Evolutionary conservation across 2,797 vertebrate genomes (phyloP).

Genomic region (Telmatherina bonti): DNA sequence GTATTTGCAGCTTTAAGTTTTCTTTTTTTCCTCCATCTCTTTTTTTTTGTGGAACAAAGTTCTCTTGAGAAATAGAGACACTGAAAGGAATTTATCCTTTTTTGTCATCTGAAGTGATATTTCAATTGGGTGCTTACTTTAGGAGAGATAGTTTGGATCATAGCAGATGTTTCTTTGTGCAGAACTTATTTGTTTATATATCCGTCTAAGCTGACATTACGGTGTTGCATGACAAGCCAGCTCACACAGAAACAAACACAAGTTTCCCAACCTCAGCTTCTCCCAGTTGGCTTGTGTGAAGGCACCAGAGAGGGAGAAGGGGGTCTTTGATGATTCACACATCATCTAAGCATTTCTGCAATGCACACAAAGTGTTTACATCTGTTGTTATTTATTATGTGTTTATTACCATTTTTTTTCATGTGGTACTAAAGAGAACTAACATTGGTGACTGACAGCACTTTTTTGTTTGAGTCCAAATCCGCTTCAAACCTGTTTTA

Average conservation of each 20-base stretch:
- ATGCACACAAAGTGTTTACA: slow-evolving; percentile 60
- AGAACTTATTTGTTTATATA: slow-evolving; percentile 68
- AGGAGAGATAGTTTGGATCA: slow-evolving; percentile 69
- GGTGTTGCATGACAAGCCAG: slow-evolving; percentile 68
- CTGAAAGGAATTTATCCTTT: slow-evolving; percentile 60
- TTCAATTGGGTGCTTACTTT: slow-evolving; percentile 73
- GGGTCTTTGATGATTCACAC: slow-evolving; percentile 66
- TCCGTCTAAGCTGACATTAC: slow-evolving; percentile 42
- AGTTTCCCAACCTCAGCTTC: slow-evolving; percentile 68
- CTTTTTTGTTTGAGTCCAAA: slow-evolving; percentile 69
- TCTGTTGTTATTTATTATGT: slow-evolving; percentile 75
- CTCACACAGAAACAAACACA: slow-evolving; percentile 67
- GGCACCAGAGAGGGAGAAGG: slow-evolving; percentile 37
- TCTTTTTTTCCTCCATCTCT: slow-evolving; percentile 21
- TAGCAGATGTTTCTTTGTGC: slow-evolving; percentile 71
- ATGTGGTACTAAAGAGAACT: slow-evolving; percentile 23
- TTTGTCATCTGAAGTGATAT: slow-evolving; percentile 72
- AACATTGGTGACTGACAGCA: slow-evolving; percentile 47
- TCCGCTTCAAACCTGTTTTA: slow-evolving; percentile 75
- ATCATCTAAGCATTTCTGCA: slow-evolving; percentile 57
- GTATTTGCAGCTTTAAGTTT: slow-evolving; percentile 65
- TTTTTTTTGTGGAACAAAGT: slow-evolving; percentile 50
- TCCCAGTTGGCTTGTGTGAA: slow-evolving; percentile 61
- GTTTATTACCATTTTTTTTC: slow-evolving; percentile 24
- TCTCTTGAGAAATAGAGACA: slow-evolving; percentile 75